Percentiles rank a stretch among this genome's conserved stretches.
Conservation (phyloP, 2,888 invertebrate species). For the Ochropleura plecta region DNA sequence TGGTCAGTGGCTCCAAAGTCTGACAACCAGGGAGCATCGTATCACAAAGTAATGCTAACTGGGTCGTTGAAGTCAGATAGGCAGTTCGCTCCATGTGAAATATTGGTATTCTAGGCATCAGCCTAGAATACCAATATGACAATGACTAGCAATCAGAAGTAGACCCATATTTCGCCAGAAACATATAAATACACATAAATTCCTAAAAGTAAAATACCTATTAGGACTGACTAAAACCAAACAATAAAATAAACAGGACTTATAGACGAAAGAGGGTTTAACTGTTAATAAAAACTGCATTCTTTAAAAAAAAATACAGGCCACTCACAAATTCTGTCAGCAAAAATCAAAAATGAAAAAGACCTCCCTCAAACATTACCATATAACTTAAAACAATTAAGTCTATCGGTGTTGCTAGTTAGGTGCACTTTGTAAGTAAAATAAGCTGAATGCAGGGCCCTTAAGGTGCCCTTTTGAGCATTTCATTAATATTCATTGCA, state of each 20-base stretch:
- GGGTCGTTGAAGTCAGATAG: too few relatives aligned
- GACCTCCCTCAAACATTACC: not conserved
- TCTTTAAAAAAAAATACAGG: not conserved
- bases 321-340: not conserved
- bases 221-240: conserved; percentile 7
- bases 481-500: conserved; percentile 66
- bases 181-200: not conserved
- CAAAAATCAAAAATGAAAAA: conserved; percentile 6
- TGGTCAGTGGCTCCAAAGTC: too few relatives aligned
- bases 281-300: not conserved
- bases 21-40: too few relatives aligned
- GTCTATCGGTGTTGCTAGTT: conserved; percentile 37
- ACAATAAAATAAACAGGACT: not conserved
- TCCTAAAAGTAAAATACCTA: not conserved
- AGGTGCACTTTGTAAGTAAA: conserved; percentile 62
- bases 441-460: conserved; percentile 52
- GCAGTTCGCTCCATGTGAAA: too few relatives aligned
- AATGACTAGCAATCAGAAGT: not conserved
- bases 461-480: conserved; percentile 62
- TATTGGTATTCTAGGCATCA: not conserved
- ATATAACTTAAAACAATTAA: conserved; percentile 45
- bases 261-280: conserved; percentile 9
- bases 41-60: too few relatives aligned
- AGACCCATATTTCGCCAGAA: not conserved
- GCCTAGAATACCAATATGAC: too few relatives aligned